Percentiles rank a stretch among this genome's conserved stretches.
phyloP scores from a whole-genome alignment of 2,888 invertebrate species.

The Neoaliturus tenellus region DNA sequence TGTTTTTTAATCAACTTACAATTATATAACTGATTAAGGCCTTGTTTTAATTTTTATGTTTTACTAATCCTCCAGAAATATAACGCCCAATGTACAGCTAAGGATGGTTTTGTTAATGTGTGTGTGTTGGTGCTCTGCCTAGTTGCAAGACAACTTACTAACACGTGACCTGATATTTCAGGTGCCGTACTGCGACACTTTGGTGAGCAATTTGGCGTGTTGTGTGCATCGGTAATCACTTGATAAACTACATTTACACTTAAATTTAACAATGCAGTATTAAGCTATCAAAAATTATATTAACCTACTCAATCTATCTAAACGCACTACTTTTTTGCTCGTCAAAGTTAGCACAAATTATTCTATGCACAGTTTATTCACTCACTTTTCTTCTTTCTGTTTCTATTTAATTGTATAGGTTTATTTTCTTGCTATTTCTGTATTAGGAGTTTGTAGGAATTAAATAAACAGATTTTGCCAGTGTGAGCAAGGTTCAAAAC shows the following conservation, averaged over 20 bases:
- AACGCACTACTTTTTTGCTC: slow-evolving; percentile 49
- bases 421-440: background rate
- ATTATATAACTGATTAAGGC: background rate
- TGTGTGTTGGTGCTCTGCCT: slow-evolving; percentile 49
- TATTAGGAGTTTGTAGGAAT: no score
- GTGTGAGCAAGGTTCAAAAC: no score
- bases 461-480: no score
- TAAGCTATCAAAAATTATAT: slow-evolving; percentile 54
- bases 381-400: slow-evolving; percentile 30
- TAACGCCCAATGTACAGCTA: background rate
- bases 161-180: slow-evolving; percentile 73
- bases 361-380: slow-evolving; percentile 46
- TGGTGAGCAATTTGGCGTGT: slow-evolving; percentile 97
- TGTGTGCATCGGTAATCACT: slow-evolving; percentile 91
- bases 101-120: slow-evolving; percentile 49
- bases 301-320: slow-evolving; percentile 44
- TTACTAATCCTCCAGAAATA: background rate
- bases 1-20: background rate
- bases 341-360: slow-evolving; percentile 44
- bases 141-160: slow-evolving; percentile 71
- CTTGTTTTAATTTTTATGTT: background rate
- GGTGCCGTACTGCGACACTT: slow-evolving; percentile 95
- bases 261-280: slow-evolving; percentile 49
- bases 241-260: slow-evolving; percentile 58
- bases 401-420: no score